Evolutionary conservation across 2,797 vertebrate species (phyloP).

Genomic region (Helostoma temminkii): DNA sequence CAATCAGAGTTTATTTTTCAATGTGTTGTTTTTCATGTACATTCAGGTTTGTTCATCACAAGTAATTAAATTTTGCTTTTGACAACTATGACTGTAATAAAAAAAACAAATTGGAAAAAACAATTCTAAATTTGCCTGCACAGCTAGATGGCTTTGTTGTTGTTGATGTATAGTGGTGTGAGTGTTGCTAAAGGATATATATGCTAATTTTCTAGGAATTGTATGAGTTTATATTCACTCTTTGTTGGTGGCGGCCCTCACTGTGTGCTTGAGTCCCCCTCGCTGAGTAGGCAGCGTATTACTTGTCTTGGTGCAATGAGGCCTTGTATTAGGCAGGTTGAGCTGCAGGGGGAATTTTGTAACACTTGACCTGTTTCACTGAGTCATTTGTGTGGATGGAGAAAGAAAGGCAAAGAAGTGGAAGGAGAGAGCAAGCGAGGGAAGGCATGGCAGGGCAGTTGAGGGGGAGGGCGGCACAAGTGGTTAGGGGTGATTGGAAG

Average conservation of each 20-base stretch:
- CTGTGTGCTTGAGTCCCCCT: constrained; percentile 22
- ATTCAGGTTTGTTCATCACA: constrained; percentile 21
- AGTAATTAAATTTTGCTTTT: constrained; percentile 17
- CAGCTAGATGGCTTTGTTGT: constrained; percentile 11
- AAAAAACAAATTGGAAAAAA: constrained; percentile 8
- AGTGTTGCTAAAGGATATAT: constrained; percentile 40
- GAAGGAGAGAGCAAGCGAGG: constrained; percentile 17
- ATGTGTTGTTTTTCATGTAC: constrained; percentile 3
- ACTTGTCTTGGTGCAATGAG: constrained; percentile 81
- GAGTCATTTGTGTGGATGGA: constrained; percentile 82
- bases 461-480: constrained; percentile 45
- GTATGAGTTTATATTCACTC: constrained; percentile 31
- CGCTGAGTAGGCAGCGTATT: constrained; percentile 69
- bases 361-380: constrained; percentile 89
- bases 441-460: constrained; percentile 3
- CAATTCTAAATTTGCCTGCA: constrained; percentile 16
- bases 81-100: constrained; percentile 24
- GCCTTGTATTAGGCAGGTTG: constrained; percentile 85
- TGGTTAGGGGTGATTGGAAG: constrained; percentile 62
- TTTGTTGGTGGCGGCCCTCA: constrained; percentile 50
- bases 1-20: constrained; percentile 8
- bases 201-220: constrained; percentile 38
- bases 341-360: constrained; percentile 85
- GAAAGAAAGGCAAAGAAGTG: constrained; percentile 47
- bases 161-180: constrained; percentile 27